These are phyloP conservation scores for Aeoliscus strigatus DNA, from an alignment of 2,797 vertebrate species.

Conservation along the genomic window DNA sequence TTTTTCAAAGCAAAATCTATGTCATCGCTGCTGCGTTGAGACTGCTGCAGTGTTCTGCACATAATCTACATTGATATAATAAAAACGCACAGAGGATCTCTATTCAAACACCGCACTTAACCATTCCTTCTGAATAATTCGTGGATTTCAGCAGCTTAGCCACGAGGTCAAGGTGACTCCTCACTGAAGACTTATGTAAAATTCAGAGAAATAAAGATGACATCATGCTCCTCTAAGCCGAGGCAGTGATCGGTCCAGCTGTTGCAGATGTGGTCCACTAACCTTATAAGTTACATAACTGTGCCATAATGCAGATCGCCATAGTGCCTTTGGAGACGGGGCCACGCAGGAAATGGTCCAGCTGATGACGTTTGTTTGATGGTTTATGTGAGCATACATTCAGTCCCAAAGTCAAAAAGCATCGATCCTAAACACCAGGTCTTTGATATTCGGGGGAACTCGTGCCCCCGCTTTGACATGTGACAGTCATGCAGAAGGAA, in stretches of 20 bases:
- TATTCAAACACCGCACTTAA: constrained; percentile 1
- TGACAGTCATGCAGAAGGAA: constrained; percentile 43
- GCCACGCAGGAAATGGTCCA: constrained; percentile 6
- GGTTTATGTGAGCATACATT: not conserved
- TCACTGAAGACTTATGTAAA: constrained; percentile 37
- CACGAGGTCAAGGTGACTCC: constrained; percentile 20
- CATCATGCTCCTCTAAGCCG: constrained; percentile 31
- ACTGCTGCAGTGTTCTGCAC: constrained; percentile 5
- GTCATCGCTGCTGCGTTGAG: constrained; percentile 16
- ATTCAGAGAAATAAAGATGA: constrained; percentile 33
- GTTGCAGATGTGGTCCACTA: constrained; percentile 57
- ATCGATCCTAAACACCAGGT: not conserved
- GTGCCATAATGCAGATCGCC: constrained; percentile 33
- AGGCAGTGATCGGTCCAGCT: constrained; percentile 26
- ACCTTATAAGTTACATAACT: constrained; percentile 63
- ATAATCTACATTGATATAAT: too few relatives aligned
- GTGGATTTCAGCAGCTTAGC: not conserved
- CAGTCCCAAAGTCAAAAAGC: not conserved
- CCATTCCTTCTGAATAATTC: constrained; percentile 2
- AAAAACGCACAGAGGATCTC: too few relatives aligned
- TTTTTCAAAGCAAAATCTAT: constrained; percentile 22
- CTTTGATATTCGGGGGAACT: constrained; percentile 1
- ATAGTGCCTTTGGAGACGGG: not conserved
- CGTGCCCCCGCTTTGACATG: constrained; percentile 8
- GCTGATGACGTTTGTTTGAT: not conserved